Base-by-base conservation (phyloP, 2,113 vertebrate genomes). In the Amia ocellicauda region DNA sequence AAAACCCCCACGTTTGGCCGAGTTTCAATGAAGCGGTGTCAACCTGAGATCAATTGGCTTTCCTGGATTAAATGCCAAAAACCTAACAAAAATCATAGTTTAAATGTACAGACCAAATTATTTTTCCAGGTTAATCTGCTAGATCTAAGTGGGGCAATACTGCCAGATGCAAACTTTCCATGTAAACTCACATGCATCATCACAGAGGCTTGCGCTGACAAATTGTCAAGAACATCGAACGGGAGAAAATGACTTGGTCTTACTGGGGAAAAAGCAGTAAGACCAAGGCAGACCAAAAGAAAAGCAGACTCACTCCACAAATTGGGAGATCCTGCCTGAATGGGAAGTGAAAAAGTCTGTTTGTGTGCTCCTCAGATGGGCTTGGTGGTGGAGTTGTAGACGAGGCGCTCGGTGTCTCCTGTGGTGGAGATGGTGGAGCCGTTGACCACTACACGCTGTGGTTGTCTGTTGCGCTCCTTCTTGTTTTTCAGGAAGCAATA, bases 361-460 rank as follows among this genome's bases (percentile, higher is more conserved):
- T 27, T n/a, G 24, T n/a, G 14, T 7, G 27, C 13, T 29, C 23
- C 45, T 97, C 92, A 98, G 76, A 97, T 87, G 67, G 94, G 93
- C 60, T 90, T 96, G 69, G 94, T 97, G 23, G 91, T 87, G 74
- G 78, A 91, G 74, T 92, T 93, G 78, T 96, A 97, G 69, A 98
- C 93, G 51, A 95, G 85, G 50, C 78, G 90, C 53, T 96, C 91
- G 0, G 83, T 90, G 83, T 97, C 91, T 64, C 92, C 93, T 0
- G 86, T 66, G 41, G 85, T 85, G 47, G 76, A 85, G 20, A 89
- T 64, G 0, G 86, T 89, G 40, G 80, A 82, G 66, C 82, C 91
- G 64, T 90, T 89, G 0, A 83, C 80, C 0, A 89, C 88, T 7
- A 92, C 40, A 0, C 86, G 90, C 1, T 85, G 91, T 41, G 72